Base-by-base conservation (phyloP, 2,797 vertebrate genomes). In the Fistularia tabacaria region DNA sequence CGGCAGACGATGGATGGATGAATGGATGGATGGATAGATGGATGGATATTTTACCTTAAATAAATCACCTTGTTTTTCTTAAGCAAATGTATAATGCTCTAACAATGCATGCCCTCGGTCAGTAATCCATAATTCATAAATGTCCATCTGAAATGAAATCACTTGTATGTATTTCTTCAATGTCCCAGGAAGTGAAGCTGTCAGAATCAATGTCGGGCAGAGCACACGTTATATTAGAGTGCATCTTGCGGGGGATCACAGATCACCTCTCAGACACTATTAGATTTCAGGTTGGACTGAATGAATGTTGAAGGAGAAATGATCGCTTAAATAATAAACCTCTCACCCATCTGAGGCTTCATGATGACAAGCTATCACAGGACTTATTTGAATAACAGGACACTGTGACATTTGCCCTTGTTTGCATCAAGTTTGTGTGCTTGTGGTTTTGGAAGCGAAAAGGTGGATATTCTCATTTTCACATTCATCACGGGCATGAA, bases 241-340 rank as follows among this genome's bases (percentile, higher is more conserved):
- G 61, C 51, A 59, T 62, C 56, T 60, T 64, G 68, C 76, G 59
- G 54, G 54, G 15, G 49, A 73, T 68, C 65, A 57, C 13, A 48
- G 69, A 62, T 74, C 59, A 40, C 51, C 61, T 56, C 37, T 55
- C n/a, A 6, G 9, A 53, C 14, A 45, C 12, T 45, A 12, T 12
- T 12, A 68, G 59, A 51, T 61, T 57, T 39, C 3, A 13, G 60
- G 62, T 65, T 63, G 57, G 13, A 37, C 36, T 1, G 14, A 49
- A 14, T 8, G 44, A 11, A 43, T 7, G 36, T 5, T 6, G 38
- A 7, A 36, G 38, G 14, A 45, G n/a, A 46, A 54, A 57, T 73
- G 54, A 49, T 46, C 14, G 14, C 45, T 47, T 40, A 54, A 49
- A 39, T 1, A 15, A 61, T 38, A 9, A 62, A 52, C 15, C n/a